Conservation (phyloP, 2,888 invertebrate species). For the Drosophila borealis region DNA sequence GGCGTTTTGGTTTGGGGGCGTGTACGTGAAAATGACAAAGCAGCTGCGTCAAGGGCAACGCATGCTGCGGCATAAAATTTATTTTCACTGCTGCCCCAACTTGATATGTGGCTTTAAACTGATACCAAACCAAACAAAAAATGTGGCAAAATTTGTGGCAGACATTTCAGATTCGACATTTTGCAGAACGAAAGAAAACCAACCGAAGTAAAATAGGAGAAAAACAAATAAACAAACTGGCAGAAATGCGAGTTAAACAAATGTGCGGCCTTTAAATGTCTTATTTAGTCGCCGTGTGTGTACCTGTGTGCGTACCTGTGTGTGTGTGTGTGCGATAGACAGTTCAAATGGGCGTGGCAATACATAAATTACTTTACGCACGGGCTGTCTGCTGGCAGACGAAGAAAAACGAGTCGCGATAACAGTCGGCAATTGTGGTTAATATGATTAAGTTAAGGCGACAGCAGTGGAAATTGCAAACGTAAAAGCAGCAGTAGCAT, state of each 20-base stretch:
- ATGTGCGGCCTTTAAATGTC: conserved; percentile 70
- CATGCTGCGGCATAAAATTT: conserved; percentile 73
- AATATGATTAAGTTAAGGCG: conserved; percentile 49
- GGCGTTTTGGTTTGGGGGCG: conserved; percentile 32
- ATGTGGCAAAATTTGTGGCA: conserved; percentile 37
- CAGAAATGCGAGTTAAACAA: conserved; percentile 53
- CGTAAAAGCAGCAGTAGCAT: conserved; percentile 4
- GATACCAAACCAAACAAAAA: conserved; percentile 4
- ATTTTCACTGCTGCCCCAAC: conserved; percentile 53
- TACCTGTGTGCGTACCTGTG: background rate
- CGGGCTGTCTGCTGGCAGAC: conserved; percentile 39
- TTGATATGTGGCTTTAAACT: conserved; percentile 76
- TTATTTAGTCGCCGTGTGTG: conserved; percentile 52
- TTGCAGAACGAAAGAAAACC: conserved; percentile 13
- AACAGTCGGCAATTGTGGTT: conserved; percentile 60
- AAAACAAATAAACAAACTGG: conserved; percentile 12
- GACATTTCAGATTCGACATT: conserved; percentile 60
- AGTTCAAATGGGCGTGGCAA: conserved; percentile 55
- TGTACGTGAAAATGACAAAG: conserved; percentile 75
- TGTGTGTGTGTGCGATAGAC: conserved; percentile 13
- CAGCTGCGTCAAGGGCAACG: conserved; percentile 64
- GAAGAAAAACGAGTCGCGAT: conserved; percentile 47
- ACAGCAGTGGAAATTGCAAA: conserved; percentile 16
- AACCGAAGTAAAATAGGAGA: conserved; percentile 12
- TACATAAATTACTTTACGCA: conserved; percentile 69